Conservation (phyloP, 37 sponge, comb jelly and placozoan genomes). For the Oscarella lobularis region DNA sequence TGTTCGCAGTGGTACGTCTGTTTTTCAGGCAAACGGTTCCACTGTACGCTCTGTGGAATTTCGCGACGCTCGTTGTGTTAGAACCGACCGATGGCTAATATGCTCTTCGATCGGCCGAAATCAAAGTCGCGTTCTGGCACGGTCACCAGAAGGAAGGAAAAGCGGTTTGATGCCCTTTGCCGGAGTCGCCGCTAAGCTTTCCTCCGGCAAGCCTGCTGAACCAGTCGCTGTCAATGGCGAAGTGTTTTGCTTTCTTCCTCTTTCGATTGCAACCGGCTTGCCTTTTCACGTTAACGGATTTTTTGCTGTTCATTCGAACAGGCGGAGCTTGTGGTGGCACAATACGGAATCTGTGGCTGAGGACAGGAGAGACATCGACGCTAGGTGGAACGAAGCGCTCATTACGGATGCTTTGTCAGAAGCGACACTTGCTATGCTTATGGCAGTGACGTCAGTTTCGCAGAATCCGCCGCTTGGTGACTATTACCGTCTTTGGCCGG, state of each 20-base stretch:
- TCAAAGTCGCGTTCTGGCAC: not conserved
- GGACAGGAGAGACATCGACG: not conserved
- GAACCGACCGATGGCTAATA: not conserved
- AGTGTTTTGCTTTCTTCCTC: conserved; percentile 33
- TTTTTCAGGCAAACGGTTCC: not conserved
- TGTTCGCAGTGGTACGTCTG: not conserved
- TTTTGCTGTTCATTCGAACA: conserved; percentile 40
- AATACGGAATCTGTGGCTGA: conserved; percentile 1
- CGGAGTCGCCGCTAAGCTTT: not conserved
- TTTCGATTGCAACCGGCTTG: conserved; percentile 17
- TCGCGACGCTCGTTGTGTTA: too few species aligned
- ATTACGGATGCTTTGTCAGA: conserved; percentile 13
- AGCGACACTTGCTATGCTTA: not conserved
- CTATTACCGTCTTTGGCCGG: not conserved
- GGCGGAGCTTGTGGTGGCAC: conserved; percentile 28
- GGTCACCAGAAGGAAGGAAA: not conserved
- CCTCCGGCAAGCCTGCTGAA: not conserved
- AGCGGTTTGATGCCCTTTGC: not conserved
- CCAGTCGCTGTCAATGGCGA: conserved; percentile 9
- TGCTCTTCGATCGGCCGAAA: not conserved
- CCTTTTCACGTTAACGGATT: conserved; percentile 40
- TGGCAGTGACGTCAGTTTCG: not conserved
- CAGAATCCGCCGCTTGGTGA: too few species aligned
- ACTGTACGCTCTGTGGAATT: not conserved
- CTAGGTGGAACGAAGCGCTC: conserved; percentile 22